Evolutionary conservation across 2,888 invertebrate species (phyloP).

Genomic region (Muscina levida): DNA sequence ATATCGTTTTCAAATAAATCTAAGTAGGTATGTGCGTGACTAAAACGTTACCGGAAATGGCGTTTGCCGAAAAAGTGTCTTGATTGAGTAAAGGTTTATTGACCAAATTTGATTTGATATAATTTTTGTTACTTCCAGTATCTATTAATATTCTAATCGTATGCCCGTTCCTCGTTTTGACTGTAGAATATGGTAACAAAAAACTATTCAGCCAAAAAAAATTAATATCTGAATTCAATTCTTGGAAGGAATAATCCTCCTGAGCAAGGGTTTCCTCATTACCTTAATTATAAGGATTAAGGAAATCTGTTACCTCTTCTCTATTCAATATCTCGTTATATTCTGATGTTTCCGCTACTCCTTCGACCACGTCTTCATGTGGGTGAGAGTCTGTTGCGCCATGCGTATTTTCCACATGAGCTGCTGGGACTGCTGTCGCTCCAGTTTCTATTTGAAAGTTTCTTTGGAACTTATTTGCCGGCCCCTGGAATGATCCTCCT

Average conservation of each 20-base stretch:
- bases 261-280: background rate
- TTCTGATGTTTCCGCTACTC: background rate
- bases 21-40: background rate
- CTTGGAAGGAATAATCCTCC: background rate
- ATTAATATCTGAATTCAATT: background rate
- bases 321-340: background rate
- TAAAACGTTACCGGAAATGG: constrained; percentile 6
- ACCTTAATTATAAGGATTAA: background rate
- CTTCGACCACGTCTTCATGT: too few species aligned
- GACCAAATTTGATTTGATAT: background rate
- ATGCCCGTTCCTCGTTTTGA: constrained; percentile 14
- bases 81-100: constrained; percentile 1
- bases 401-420: too few species aligned
- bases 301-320: too few species aligned
- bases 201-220: constrained; percentile 2
- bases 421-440: too few species aligned
- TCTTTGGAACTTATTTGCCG: background rate
- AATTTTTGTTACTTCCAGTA: constrained; percentile 24
- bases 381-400: too few species aligned
- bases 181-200: constrained; percentile 1
- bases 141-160: constrained; percentile 6
- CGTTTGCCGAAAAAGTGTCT: constrained; percentile 3
- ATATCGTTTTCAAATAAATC: background rate
- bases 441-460: background rate
- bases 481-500: background rate